A percentile compares a stretch with the other conserved stretches of the same genome.
Evolutionary conservation across 2,888 invertebrate species (phyloP).

Genomic region (Polydesmus complanatus): DNA sequence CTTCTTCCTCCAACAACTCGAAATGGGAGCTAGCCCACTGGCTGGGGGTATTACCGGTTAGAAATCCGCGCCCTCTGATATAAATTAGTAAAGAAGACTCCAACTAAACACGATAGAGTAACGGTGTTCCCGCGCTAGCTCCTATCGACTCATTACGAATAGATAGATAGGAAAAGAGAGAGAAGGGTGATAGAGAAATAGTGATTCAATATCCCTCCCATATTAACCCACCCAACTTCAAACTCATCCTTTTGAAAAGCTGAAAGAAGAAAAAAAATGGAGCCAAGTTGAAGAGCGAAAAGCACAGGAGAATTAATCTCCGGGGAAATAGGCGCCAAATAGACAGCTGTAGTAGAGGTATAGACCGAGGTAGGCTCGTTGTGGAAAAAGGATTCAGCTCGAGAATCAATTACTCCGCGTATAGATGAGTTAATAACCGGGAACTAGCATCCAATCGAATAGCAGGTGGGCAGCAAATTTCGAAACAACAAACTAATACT

Average conservation of each 20-base stretch:
- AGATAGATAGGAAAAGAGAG: not conserved
- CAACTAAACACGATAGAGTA: not conserved
- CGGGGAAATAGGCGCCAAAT: not conserved
- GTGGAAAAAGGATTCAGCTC: too few relatives aligned
- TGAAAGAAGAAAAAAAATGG: not conserved
- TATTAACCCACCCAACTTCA: not conserved
- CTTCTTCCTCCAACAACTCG: conserved; percentile 5
- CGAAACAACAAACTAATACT: not conserved
- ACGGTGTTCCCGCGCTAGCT: not conserved
- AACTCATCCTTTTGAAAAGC: not conserved
- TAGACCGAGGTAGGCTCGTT: too few relatives aligned
- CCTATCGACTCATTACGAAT: not conserved
- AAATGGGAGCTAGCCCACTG: not conserved
- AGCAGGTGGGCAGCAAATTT: not conserved
- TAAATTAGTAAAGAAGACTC: not conserved
- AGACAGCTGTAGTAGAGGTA: too few relatives aligned
- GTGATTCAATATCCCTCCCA: not conserved
- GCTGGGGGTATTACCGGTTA: not conserved
- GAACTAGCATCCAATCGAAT: too few relatives aligned
- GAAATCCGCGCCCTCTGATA: not conserved
- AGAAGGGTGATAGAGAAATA: not conserved
- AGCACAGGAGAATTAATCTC: not conserved
- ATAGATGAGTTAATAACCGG: too few relatives aligned
- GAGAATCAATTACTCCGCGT: not conserved
- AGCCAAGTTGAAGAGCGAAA: not conserved